Percentiles rank a stretch among this genome's conserved stretches.
Conservation (phyloP, 2,797 vertebrate genomes). For the Falco naumanni region DNA sequence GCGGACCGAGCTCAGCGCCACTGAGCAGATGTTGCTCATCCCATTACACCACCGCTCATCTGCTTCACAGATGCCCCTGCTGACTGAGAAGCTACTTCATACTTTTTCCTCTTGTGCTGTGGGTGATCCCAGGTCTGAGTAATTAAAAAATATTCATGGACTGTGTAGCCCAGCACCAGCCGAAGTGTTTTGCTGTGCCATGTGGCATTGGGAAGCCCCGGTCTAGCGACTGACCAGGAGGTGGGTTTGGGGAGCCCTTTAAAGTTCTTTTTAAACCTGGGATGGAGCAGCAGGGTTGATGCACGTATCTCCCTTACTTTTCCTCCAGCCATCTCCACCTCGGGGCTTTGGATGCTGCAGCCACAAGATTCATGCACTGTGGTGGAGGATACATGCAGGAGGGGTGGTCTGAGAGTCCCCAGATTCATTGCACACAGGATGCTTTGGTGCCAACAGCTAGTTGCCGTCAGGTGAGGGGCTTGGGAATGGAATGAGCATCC, state of each 20-base stretch:
- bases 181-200: neutral
- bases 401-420: neutral
- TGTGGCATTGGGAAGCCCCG: rapidly evolving
- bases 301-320: rapidly evolving
- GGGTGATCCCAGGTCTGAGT: neutral
- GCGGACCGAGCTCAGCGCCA: neutral
- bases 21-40: neutral
- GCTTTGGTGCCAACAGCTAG: neutral
- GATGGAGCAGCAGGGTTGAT: neutral
- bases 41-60: neutral
- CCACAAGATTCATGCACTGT: rapidly evolving
- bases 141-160: neutral
- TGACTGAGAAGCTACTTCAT: neutral
- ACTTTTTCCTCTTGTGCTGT: neutral
- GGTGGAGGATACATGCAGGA: neutral
- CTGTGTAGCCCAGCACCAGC: neutral
- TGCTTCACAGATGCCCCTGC: neutral
- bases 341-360: neutral
- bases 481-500: neutral
- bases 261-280: neutral
- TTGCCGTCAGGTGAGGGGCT: neutral
- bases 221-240: neutral
- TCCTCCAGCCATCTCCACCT: neutral
- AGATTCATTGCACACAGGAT: rapidly evolving
- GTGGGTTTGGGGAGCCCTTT: neutral